Evolutionary conservation across 2,888 invertebrate species (phyloP).

Genomic region (Eristalis pertinax): DNA sequence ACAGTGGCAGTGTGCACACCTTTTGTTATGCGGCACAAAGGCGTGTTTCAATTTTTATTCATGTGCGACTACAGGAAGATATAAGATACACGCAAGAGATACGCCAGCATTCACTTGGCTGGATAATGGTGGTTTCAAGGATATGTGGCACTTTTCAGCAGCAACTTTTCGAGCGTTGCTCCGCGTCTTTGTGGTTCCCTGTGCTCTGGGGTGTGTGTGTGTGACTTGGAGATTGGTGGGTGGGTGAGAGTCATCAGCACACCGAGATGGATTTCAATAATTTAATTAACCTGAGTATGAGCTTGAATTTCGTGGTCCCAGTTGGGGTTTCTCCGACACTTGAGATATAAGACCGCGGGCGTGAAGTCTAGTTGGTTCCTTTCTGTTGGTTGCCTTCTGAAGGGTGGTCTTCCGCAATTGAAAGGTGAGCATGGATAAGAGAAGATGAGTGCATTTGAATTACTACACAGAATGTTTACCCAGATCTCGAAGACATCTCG

Average conservation of each 20-base stretch:
- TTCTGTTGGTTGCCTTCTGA: not conserved
- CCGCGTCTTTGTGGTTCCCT: not conserved
- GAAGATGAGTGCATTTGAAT: not conserved
- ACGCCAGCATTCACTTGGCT: slow-evolving; percentile 29
- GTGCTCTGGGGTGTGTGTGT: not conserved
- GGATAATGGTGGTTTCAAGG: slow-evolving; percentile 52
- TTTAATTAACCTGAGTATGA: slow-evolving; percentile 33
- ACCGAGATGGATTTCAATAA: slow-evolving; percentile 41
- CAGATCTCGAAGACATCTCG: not conserved
- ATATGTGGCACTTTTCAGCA: slow-evolving; percentile 36
- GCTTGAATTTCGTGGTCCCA: not conserved
- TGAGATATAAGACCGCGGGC: not conserved
- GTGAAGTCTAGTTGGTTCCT: not conserved
- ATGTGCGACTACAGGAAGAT: slow-evolving; percentile 44
- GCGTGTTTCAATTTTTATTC: slow-evolving; percentile 47
- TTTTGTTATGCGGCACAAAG: slow-evolving; percentile 54
- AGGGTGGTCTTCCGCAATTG: not conserved
- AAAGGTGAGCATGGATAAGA: not conserved
- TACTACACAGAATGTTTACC: not conserved
- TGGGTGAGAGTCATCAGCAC: slow-evolving; percentile 11
- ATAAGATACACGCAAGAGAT: slow-evolving; percentile 18
- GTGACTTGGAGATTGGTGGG: not conserved
- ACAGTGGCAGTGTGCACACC: slow-evolving; percentile 32
- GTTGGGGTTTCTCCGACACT: not conserved
- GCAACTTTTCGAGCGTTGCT: not conserved